These are phyloP conservation scores for Falco concolor DNA, from an alignment of 2,797 vertebrate genomes.

Conservation along the genomic window DNA sequence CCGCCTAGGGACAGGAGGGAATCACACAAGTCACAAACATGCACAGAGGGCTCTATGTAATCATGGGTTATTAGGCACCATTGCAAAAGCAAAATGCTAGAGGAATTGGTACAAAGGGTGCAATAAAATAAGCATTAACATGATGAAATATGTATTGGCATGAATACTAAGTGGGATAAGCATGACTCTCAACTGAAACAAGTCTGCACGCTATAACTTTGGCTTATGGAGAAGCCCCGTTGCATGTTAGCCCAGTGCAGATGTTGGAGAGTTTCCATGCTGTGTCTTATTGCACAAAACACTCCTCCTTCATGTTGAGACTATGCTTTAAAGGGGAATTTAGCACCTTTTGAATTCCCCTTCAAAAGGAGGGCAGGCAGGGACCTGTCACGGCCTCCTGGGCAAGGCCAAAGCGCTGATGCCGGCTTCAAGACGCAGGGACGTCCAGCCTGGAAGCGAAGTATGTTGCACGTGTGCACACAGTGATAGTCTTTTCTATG, in stretches of 20 bases:
- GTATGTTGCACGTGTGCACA: not conserved
- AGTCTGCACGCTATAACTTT: not conserved
- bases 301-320: not conserved
- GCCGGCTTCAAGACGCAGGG: not conserved
- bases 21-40: not conserved
- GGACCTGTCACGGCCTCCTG: not conserved
- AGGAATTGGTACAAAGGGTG: constrained; percentile 15
- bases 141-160: constrained; percentile 45
- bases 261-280: not conserved
- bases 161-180: not conserved
- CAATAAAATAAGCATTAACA: constrained; percentile 47
- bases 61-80: constrained; percentile 2
- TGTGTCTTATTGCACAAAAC: not conserved
- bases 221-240: not conserved
- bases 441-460: not conserved
- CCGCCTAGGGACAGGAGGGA: not conserved
- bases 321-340: not conserved
- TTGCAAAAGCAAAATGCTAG: constrained; percentile 2
- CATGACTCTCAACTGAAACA: not conserved
- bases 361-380: not conserved
- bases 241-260: not conserved
- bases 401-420: not conserved
- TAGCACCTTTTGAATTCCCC: not conserved
- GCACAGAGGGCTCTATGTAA: not conserved
- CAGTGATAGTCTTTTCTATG: not conserved